Base-by-base conservation (phyloP, 2,113 vertebrate genomes). In the Strix aluco region DNA sequence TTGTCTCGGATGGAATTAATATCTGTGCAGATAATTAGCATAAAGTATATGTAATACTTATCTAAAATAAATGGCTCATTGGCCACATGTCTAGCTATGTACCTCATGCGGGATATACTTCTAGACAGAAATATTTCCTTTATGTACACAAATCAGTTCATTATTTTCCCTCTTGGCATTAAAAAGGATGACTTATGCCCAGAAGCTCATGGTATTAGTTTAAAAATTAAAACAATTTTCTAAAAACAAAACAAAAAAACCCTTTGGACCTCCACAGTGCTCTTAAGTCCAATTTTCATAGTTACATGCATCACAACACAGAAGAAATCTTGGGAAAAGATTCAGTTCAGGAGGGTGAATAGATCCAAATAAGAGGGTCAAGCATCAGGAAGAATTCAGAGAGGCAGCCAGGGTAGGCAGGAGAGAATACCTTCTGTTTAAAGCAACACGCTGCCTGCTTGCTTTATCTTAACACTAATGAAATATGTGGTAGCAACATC, bases 381-480 rank as follows among this genome's bases (percentile, higher is more conserved):
- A 58, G 13, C 42, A 29, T 18, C 19, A 40, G 23, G 11, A 71
- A 38, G 30, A 72, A 81, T 38, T 63, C 54, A 58, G 67, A 80
- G 75, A 61, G 29, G 32, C 25, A 79, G 19, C 2, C 13, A 14
- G 29, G 16, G 34, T 6, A 66, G 81, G 20, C 46, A 54, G 59
- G 16, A 80, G 34, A 59, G 36, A 65, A 49, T n/a, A 36, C 14
- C 23, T 21, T 16, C 8, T 29, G 22, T 62, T 77, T 44, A 40
- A 88, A 42, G 32, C 59, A 55, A 10, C 0, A 1, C 0, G 0
- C 21, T 82, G 16, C 19, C 32, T 65, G 5, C 18, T 85, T 11
- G 0, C 49, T 82, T 36, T 29, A 66, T 19, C 12, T 30, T 42
- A 47, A 32, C 27, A 18, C n/a, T 6, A 12, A 6, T 18, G 32